These are phyloP conservation scores for Pampusana beccarii DNA, from an alignment of 2,113 vertebrate genomes.

Conservation along the genomic window DNA sequence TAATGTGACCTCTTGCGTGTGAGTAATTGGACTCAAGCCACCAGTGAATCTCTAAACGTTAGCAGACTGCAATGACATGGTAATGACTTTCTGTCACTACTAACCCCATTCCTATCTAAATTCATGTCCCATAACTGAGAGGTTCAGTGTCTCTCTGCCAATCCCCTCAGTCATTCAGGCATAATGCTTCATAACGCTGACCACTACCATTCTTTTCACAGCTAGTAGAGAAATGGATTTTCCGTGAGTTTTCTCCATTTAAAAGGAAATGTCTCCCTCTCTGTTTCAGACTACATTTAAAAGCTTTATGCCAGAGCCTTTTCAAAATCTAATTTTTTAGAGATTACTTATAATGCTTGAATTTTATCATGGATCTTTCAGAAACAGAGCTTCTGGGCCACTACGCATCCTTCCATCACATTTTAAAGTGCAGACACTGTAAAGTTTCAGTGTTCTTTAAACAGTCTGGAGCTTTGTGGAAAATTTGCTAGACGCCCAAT, in stretches of 20 bases:
- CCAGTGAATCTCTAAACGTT: slow-evolving; percentile 42
- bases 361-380: not conserved
- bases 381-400: not conserved
- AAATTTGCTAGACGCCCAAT: not conserved
- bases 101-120: slow-evolving; percentile 50
- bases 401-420: not conserved
- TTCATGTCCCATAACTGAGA: slow-evolving; percentile 51
- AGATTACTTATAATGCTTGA: not conserved
- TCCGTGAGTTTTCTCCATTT: not conserved
- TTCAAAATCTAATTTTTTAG: not conserved
- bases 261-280: not conserved
- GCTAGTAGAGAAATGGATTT: not conserved
- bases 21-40: slow-evolving; percentile 21
- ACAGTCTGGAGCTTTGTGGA: not conserved
- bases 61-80: slow-evolving; percentile 21
- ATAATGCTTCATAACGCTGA: not conserved
- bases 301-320: not conserved
- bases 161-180: not conserved
- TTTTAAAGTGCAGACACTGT: not conserved
- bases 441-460: not conserved
- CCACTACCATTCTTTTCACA: not conserved
- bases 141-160: slow-evolving; percentile 44
- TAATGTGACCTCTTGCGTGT: not conserved
- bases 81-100: slow-evolving; percentile 71
- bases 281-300: not conserved